Base-by-base conservation (phyloP, 1,140 invertebrate genomes). In the Oscheius sp. region DNA sequence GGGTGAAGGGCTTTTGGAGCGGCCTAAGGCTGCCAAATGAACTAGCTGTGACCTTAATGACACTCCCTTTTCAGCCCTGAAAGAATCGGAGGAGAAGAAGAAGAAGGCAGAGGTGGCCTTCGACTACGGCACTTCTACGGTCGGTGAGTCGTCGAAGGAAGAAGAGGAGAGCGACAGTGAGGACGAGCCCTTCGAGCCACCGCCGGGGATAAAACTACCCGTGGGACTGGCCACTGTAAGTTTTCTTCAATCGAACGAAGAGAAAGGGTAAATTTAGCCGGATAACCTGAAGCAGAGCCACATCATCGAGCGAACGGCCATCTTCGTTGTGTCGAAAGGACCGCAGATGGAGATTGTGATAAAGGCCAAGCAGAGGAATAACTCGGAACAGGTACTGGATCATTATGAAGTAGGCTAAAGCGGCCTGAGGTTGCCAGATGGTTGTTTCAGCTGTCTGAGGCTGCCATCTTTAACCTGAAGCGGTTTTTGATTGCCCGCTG, bases 331-430 rank as follows among this genome's bases (percentile, higher is more conserved):
- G 72, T 88, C 89, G 49, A 94, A 98, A 85, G 95, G 95, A 0
- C 88, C 90, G 34, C 96, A 99, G 87, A 97, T 98, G 94, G 95
- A 99, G 87, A 96, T 99, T 65, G 88, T 98, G 0, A 90, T 99
- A 67, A 97, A 97, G 87, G 92, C 94, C 7, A 98, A 97, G 86
- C 96, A 99, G 85, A 88, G 91, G 0, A 90, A 91, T 77, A 99
- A 98, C 87, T 88, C 90, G 1, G 73, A 80, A 34, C 65, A 74
- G 46, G 66, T 68, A 13, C n/a, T 13, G 28, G 10, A 26, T n/a
- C n/a, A n/a, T n/a, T n/a, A n/a, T n/a, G n/a, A n/a, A n/a, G n/a
- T n/a, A n/a, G n/a, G n/a, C n/a, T n/a, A n/a, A n/a, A n/a, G n/a
- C n/a, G n/a, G n/a, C n/a, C n/a, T n/a, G n/a, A n/a, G n/a, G n/a